Evolutionary conservation across 2,888 invertebrate species (phyloP), one percentile per base, ranked within the genome.

Genomic region (Elegia similella): DNA sequence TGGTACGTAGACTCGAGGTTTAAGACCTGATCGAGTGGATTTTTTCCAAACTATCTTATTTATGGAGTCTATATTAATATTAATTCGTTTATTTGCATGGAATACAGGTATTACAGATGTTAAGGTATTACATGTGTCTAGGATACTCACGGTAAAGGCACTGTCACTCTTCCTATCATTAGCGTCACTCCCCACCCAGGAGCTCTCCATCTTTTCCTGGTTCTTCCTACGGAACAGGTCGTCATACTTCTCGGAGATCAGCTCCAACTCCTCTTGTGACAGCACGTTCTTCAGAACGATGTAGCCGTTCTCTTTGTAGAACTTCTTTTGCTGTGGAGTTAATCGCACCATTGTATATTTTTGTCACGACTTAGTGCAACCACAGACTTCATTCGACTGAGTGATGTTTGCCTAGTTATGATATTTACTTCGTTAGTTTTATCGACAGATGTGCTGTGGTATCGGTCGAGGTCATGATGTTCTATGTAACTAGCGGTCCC

Each of bases 241-340:
- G 66, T 93, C 85, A 64, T 93, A 94, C 56, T 92, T 91, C 7
- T 76, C 65, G 0, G 80, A 84, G 43, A 93, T 84, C 57, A 79
- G 78, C 10, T 84, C 73, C 12, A 93, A 69, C 62, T 92, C 92
- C 23, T 83, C 73, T 0, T 77, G 68, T 0, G 84, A 71, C 42
- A 92, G 82, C 12, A 93, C 64, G 44, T 87, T 78, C 42, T 86
- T 86, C 12, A 94, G 66, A 52, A 93, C 78, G 2, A 93, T 76
- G 66, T 83, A 93, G 0, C 93, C 93, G 69, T 93, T 92, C 5
- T 92, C 83, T 38, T 82, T 69, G 72, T 92, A 93, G 66, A 89
- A 93, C 48, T 81, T 54, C 43, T 86, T 86, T 69, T 93, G 86
- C 23, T 92, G 82, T 8, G 70, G 52, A 0, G 90, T 90, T 15